Evolutionary conservation across 2,797 vertebrate genomes (phyloP).

Genomic region (Aulostomus chinensis): DNA sequence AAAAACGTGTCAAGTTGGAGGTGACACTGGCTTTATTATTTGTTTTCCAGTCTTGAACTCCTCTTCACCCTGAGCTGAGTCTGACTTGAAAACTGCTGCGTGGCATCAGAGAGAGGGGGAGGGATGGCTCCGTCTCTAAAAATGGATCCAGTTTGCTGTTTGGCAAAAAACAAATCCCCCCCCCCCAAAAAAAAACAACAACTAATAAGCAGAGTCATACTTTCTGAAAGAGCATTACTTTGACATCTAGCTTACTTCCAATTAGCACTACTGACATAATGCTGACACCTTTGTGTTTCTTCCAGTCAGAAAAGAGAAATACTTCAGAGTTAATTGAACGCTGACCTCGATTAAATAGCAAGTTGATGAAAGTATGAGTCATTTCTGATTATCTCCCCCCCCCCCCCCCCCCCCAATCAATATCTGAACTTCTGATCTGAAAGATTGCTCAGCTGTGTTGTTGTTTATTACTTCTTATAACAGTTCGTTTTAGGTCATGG

Average conservation of each 20-base stretch:
- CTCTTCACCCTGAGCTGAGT: constrained; percentile 1
- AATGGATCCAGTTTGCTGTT: too few species aligned
- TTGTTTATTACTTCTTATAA: neutral
- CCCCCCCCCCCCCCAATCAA: too few species aligned
- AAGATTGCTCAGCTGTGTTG: constrained; percentile 1
- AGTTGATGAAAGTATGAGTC: constrained; percentile 3
- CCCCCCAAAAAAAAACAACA: too few species aligned
- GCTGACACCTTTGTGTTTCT: constrained; percentile 9
- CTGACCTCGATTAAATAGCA: constrained; percentile 7
- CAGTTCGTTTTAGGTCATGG: neutral
- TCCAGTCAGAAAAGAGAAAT: constrained; percentile 7
- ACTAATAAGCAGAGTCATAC: constrained; percentile 9
- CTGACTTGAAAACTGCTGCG: constrained; percentile 14
- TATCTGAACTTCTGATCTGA: neutral
- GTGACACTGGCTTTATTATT: constrained; percentile 25
- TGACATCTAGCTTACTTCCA: too few species aligned
- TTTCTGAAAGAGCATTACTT: constrained; percentile 12
- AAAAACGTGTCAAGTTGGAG: constrained; percentile 7
- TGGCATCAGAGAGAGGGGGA: neutral
- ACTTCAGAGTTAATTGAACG: constrained; percentile 5
- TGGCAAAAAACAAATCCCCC: too few species aligned
- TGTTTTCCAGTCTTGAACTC: constrained; percentile 8
- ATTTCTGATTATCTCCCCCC: neutral
- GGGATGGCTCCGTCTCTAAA: too few species aligned
- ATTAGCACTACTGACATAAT: too few species aligned